phyloP scores from a whole-genome alignment of 2,888 invertebrate species.

The Chydorus sphaericus region DNA sequence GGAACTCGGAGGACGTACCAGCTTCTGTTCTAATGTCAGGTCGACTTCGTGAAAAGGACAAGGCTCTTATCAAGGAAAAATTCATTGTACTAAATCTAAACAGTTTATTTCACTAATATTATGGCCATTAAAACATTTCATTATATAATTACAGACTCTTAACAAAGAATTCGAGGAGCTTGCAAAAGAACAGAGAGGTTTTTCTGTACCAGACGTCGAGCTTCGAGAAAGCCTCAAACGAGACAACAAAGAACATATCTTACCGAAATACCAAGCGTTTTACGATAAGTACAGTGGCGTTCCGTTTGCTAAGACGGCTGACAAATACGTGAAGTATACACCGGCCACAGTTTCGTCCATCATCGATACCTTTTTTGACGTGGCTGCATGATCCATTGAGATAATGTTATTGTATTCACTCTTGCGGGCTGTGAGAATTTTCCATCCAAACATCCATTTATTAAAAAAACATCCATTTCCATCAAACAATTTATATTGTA shows the following conservation, averaged over 20 bases:
- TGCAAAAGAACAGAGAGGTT: slow-evolving; percentile 65
- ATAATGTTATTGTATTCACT: no score
- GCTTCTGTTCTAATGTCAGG: slow-evolving; percentile 39
- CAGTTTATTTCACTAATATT: background rate
- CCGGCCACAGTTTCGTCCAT: slow-evolving; percentile 69
- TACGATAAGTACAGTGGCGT: slow-evolving; percentile 54
- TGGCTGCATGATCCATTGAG: slow-evolving; percentile 62
- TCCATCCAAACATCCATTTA: no score
- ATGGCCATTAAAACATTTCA: no score
- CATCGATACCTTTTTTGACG: slow-evolving; percentile 84
- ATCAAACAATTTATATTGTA: no score
- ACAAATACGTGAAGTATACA: slow-evolving; percentile 82
- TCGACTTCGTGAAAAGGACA: slow-evolving; percentile 70
- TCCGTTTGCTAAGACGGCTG: slow-evolving; percentile 80
- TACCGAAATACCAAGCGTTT: slow-evolving; percentile 72
- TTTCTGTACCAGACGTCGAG: slow-evolving; percentile 85
- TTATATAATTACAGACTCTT: slow-evolving; percentile 49
- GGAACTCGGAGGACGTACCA: slow-evolving; percentile 50
- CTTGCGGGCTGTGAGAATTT: no score
- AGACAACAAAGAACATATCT: slow-evolving; percentile 74
- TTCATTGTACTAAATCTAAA: slow-evolving; percentile 47
- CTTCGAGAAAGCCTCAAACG: slow-evolving; percentile 72
- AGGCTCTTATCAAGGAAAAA: slow-evolving; percentile 71
- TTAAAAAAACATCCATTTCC: no score
- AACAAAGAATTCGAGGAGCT: slow-evolving; percentile 92